Base-by-base conservation (phyloP, 2,113 vertebrate genomes). In the Zingel zingel region DNA sequence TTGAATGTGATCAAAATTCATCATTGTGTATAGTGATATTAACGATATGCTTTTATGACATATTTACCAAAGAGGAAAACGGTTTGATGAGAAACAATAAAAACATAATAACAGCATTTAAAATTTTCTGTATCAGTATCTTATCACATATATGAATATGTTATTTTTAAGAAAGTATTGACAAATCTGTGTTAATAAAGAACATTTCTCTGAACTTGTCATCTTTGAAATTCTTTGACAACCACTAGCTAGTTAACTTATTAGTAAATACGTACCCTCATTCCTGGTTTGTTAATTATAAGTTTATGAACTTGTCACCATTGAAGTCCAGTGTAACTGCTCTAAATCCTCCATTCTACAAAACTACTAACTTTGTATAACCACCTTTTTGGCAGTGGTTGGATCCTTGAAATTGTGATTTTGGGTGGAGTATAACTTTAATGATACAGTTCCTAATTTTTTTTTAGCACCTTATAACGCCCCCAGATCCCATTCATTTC, bases 341-440 rank as follows among this genome's bases (percentile, higher is more conserved):
- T 54, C 18, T 16, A 18, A 50, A 74, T 3, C 30, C 47, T 62
- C 12, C 5, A 11, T 13, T 62, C 18, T 53, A 14, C 5, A 53
- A 53, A 51, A 51, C 36, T 15, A 36, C 18, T 23, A 16, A 18
- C 16, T 16, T 70, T 69, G 65, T 47, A 80, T 14, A 16, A 10
- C 19, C 19, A 12, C 27, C 15, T 53, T 47, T 68, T 54, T 14
- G 39, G 6, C 47, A 14, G 10, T 43, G 39, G 51, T 23, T 15
- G 36, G 0, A 7, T 36, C 19, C 54, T 74, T 56, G 59, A 72
- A 66, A 71, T 6, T 59, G 25, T 56, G 53, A 30, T 65, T 63
- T 50, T 19, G 62, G 56, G 45, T 45, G 18, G 62, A 36, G 43
- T 25, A 6, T 13, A 25, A 64, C 47, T 67, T 83, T 74, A 57